A percentile compares a stretch with the other conserved stretches of the same genome.
Conservation (phyloP, 2,797 vertebrate species). For the Moxostoma hubbsi region DNA sequence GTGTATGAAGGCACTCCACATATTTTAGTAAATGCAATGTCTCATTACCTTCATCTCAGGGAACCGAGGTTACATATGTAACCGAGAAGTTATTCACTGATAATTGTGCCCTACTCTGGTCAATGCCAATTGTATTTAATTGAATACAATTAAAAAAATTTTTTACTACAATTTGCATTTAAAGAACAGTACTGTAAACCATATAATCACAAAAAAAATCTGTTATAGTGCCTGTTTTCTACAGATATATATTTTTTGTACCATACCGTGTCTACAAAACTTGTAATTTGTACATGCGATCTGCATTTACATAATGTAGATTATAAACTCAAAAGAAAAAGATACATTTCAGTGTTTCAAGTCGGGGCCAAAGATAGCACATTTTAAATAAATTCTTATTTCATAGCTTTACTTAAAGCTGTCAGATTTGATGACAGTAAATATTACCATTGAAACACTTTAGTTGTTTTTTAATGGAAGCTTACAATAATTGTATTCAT, state of each 20-base stretch:
- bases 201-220: background rate
- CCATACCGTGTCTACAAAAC: background rate
- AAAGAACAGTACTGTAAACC: conserved; percentile 6
- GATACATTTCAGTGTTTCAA: background rate
- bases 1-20: too few relatives aligned
- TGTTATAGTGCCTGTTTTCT: background rate
- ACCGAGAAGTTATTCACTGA: too few relatives aligned
- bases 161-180: background rate
- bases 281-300: background rate
- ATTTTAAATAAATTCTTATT: background rate
- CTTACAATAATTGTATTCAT: background rate
- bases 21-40: too few relatives aligned
- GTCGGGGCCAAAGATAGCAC: conserved; percentile 24
- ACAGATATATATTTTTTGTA: conserved; percentile 32
- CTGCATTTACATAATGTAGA: background rate
- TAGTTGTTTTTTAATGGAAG: conserved; percentile 14
- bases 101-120: too few relatives aligned
- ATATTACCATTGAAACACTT: background rate
- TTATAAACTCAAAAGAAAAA: conserved; percentile 12
- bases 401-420: background rate
- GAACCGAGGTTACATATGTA: too few relatives aligned
- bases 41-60: too few relatives aligned
- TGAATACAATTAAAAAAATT: background rate
- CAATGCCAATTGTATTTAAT: too few relatives aligned
- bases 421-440: background rate